Conservation (phyloP, 2,113 vertebrate genomes). For the Benitochromis conjunctus region DNA sequence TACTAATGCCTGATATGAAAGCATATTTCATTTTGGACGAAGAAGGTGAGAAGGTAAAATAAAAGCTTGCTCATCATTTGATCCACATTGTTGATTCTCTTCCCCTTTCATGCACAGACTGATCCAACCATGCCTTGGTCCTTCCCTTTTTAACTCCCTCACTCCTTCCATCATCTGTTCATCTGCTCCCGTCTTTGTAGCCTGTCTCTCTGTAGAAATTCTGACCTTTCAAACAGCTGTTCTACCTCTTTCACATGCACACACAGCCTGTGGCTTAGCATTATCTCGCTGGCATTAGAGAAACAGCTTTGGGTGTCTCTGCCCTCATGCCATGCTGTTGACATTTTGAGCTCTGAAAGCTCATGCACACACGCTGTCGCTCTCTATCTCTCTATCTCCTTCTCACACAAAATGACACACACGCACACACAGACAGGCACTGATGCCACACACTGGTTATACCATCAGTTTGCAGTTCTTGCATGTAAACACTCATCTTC, state of each 20-base stretch:
- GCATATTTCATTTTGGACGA: neutral
- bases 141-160: neutral
- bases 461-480: rapidly evolving
- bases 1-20: neutral
- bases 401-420: neutral
- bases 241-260: constrained; percentile 4
- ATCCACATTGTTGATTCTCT: neutral
- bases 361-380: neutral
- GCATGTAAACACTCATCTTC: neutral
- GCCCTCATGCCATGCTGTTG: constrained; percentile 48
- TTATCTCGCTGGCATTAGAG: constrained; percentile 42
- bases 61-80: neutral
- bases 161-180: constrained; percentile 8
- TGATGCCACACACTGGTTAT: neutral
- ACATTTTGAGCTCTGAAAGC: constrained; percentile 48
- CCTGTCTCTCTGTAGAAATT: constrained; percentile 17
- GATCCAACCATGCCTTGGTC: neutral
- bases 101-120: neutral
- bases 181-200: constrained; percentile 14
- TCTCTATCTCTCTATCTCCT: neutral
- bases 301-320: constrained; percentile 38
- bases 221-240: constrained; percentile 61
- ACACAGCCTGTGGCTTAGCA: constrained; percentile 37
- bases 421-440: neutral
- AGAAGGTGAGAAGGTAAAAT: neutral